phyloP scores from a whole-genome alignment of 23 tunicate genomes.

The Oikopleura dioica region DNA sequence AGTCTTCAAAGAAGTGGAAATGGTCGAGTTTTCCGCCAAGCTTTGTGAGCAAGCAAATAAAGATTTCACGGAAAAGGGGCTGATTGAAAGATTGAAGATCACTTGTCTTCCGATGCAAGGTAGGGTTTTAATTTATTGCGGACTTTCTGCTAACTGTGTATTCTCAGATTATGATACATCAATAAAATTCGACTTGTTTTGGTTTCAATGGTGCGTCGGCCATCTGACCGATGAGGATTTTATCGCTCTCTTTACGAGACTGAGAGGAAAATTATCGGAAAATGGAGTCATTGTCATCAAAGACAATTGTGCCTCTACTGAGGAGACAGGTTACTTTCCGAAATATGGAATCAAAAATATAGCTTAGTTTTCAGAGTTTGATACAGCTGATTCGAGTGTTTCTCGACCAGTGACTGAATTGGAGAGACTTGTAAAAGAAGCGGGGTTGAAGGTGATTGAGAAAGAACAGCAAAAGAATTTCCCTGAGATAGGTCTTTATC shows the following conservation, averaged over 20 bases:
- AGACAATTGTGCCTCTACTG: constrained; percentile 31
- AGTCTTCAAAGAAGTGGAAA: constrained; percentile 40
- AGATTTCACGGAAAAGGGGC: constrained; percentile 24
- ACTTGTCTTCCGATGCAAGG: not conserved
- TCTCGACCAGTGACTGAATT: not conserved
- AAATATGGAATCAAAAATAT: not conserved
- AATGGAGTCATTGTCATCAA: constrained; percentile 52
- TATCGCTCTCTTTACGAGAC: constrained; percentile 25
- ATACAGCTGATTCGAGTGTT: not conserved
- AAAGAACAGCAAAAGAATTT: not conserved
- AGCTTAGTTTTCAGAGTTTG: not conserved
- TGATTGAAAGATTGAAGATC: constrained; percentile 25
- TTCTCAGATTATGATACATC: not conserved
- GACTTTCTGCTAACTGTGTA: no score
- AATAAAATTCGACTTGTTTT: not conserved
- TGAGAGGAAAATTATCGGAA: constrained; percentile 17
- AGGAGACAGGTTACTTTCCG: not conserved
- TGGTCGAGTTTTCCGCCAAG: constrained; percentile 34
- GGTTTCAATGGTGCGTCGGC: constrained; percentile 20
- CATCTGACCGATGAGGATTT: constrained; percentile 68
- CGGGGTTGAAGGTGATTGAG: not conserved
- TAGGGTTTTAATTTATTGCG: no score
- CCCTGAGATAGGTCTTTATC: not conserved
- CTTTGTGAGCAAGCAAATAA: constrained; percentile 36
- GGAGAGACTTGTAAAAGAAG: not conserved